A percentile compares a stretch with the other conserved stretches of the same genome.
These are phyloP conservation scores for Dinothrombium tinctorium DNA, from an alignment of 1,140 invertebrate genomes.

Conservation along the genomic window DNA sequence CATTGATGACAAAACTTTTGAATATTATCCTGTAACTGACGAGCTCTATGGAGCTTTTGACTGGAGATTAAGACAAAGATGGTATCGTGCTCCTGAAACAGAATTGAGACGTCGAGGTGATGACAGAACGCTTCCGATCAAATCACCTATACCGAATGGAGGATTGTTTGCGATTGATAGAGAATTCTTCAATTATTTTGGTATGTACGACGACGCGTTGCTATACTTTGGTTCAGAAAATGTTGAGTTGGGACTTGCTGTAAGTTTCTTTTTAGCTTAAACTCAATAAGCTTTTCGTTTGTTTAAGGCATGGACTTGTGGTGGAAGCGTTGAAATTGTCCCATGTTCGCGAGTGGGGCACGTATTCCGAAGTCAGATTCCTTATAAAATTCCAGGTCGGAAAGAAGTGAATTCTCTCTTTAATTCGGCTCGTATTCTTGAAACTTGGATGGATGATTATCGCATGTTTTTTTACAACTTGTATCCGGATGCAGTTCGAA, in stretches of 20 bases:
- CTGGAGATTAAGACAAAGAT: conserved; percentile 72
- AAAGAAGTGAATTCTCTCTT: conserved; percentile 67
- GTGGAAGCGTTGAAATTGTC: conserved; percentile 26
- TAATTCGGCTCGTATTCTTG: conserved; percentile 79
- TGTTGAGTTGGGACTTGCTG: conserved; percentile 46
- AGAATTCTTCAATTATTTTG: conserved; percentile 81
- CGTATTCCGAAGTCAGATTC: conserved; percentile 92
- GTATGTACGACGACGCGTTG: conserved; percentile 81
- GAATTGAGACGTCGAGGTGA: conserved; percentile 22
- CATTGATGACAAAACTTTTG: conserved; percentile 78
- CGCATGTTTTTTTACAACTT: conserved; percentile 90
- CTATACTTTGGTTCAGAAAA: conserved; percentile 70
- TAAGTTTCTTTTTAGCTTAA: background rate
- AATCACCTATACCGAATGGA: conserved; percentile 31
- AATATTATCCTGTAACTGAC: conserved; percentile 45
- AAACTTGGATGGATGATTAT: conserved; percentile 64
- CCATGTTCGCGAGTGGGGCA: conserved; percentile 59
- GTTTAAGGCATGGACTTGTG: conserved; percentile 26
- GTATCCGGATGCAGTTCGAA: conserved; percentile 27
- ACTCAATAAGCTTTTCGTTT: conserved; percentile 24
- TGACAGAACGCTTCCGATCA: conserved; percentile 20
- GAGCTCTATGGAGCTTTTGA: conserved; percentile 66
- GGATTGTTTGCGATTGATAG: conserved; percentile 95
- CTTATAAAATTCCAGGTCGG: conserved; percentile 71
- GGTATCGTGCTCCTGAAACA: conserved; percentile 92